Evolutionary conservation across 2,888 invertebrate species (phyloP).

Genomic region (Copidosoma aretas): DNA sequence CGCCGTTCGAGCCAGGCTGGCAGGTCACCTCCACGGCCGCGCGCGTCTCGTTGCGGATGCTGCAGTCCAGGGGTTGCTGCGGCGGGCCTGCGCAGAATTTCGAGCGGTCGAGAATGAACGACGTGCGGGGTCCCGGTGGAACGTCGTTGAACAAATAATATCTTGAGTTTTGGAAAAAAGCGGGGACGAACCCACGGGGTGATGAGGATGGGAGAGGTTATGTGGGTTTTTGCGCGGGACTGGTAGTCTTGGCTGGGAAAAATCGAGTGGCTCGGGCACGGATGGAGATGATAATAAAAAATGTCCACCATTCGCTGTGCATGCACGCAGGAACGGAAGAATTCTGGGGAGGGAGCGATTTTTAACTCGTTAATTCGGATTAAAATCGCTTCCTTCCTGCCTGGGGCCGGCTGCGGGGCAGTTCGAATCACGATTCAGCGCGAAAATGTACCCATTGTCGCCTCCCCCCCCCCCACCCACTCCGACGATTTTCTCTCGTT

Average conservation of each 20-base stretch:
- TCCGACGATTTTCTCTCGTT: conserved; percentile 38
- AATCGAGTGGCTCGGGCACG: neutral
- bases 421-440: conserved; percentile 39
- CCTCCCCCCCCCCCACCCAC: too few species aligned
- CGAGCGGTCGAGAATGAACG: too few species aligned
- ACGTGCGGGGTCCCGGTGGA: too few species aligned
- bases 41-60: conserved; percentile 73
- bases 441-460: conserved; percentile 36
- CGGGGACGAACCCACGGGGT: too few species aligned
- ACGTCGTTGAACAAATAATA: too few species aligned
- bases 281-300: neutral
- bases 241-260: too few species aligned
- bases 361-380: conserved; percentile 41
- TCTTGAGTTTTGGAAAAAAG: too few species aligned
- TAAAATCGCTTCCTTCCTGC: conserved; percentile 39
- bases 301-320: neutral
- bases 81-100: conserved; percentile 77
- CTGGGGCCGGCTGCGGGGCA: neutral
- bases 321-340: neutral
- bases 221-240: too few species aligned
- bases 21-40: conserved; percentile 74
- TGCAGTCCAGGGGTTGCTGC: conserved; percentile 78
- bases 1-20: conserved; percentile 81
- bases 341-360: conserved; percentile 28
- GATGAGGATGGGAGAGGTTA: too few species aligned